Evolutionary conservation across 2,888 invertebrate species (phyloP).

Genomic region (Tetragnatha montana): DNA sequence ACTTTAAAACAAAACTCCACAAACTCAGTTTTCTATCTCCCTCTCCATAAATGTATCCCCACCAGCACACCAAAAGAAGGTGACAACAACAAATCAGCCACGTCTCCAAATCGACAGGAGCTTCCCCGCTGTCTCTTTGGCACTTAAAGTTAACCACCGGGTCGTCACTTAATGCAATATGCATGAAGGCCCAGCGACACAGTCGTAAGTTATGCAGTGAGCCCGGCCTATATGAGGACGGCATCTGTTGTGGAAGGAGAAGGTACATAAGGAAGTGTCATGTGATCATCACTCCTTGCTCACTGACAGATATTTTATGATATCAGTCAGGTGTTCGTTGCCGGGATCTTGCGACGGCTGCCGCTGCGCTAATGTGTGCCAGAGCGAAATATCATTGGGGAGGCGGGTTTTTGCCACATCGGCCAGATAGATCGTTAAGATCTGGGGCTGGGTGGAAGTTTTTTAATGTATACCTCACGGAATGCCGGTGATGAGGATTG

Average conservation of each 20-base stretch:
- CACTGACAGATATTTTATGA: conserved; percentile 66
- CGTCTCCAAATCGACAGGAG: conserved; percentile 41
- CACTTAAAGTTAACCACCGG: conserved; percentile 69
- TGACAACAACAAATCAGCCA: conserved; percentile 1
- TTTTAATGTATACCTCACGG: not conserved
- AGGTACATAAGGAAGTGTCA: conserved; percentile 57
- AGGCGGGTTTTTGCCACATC: not conserved
- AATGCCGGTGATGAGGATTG: not conserved
- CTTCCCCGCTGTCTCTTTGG: conserved; percentile 54
- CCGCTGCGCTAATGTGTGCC: conserved; percentile 49
- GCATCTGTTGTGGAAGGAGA: conserved; percentile 59
- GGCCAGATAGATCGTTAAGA: not conserved
- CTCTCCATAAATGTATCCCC: not conserved
- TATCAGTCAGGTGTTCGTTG: conserved; percentile 37
- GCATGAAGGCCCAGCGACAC: conserved; percentile 60
- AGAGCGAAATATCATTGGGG: conserved; percentile 53
- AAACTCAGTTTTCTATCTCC: not conserved
- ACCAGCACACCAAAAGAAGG: not conserved
- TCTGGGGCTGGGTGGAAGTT: not conserved
- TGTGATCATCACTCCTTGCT: conserved; percentile 60
- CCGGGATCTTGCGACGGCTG: not conserved
- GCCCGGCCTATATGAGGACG: conserved; percentile 61
- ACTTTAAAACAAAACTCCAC: not conserved
- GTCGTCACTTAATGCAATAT: conserved; percentile 70
- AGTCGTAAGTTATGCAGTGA: conserved; percentile 71